Percentiles rank a stretch among this genome's conserved stretches.
phyloP scores from a whole-genome alignment of 2,888 invertebrate species.

The Tachina lurida region DNA sequence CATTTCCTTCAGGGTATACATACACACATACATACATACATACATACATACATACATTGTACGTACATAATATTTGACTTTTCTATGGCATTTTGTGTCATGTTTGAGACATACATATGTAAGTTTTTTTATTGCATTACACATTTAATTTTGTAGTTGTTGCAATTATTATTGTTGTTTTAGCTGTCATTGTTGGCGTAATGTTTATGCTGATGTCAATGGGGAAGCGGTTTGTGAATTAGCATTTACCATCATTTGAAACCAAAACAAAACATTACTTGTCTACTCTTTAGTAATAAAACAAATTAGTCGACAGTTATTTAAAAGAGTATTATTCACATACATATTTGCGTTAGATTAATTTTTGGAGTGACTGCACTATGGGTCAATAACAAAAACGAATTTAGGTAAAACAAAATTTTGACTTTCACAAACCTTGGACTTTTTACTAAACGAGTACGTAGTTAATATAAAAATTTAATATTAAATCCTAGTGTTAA shows the following conservation, averaged over 20 bases:
- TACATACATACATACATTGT: too few species aligned
- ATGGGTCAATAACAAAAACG: neutral
- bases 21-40: too few species aligned
- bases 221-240: slow-evolving; percentile 74
- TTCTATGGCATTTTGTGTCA: slow-evolving; percentile 63
- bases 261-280: slow-evolving; percentile 60
- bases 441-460: too few species aligned
- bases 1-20: too few species aligned
- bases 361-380: neutral
- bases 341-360: neutral
- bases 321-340: slow-evolving; percentile 6
- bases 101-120: slow-evolving; percentile 55
- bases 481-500: too few species aligned
- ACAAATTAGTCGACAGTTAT: slow-evolving; percentile 52
- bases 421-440: too few species aligned
- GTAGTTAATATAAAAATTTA: too few species aligned
- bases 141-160: slow-evolving; percentile 48
- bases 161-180: slow-evolving; percentile 37
- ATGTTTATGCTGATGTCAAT: slow-evolving; percentile 69
- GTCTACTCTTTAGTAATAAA: slow-evolving; percentile 51
- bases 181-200: slow-evolving; percentile 61
- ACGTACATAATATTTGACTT: slow-evolving; percentile 35
- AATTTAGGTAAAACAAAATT: neutral
- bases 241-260: slow-evolving; percentile 67
- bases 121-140: slow-evolving; percentile 52